Percentiles rank a stretch among this genome's conserved stretches.
Conservation (phyloP, 2,113 vertebrate genomes). For the Oryzias celebensis region DNA sequence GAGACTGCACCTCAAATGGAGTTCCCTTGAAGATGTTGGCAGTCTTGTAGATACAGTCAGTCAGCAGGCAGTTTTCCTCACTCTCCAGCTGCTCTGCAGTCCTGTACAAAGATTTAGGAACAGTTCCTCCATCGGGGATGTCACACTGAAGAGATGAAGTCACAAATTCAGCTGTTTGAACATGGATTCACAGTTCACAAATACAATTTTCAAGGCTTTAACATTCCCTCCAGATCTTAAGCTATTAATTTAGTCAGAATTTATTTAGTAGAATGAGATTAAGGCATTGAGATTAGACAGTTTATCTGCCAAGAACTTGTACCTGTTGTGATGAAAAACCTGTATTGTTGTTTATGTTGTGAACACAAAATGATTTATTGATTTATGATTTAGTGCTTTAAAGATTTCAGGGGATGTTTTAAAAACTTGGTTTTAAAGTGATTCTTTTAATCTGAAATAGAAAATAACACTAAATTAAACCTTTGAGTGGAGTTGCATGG, state of each 20-base stretch:
- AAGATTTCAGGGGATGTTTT: too few relatives aligned
- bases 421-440: too few relatives aligned
- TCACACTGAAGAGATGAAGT: slow-evolving; percentile 80
- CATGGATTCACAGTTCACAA: background rate
- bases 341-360: background rate
- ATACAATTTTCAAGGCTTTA: background rate
- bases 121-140: slow-evolving; percentile 90
- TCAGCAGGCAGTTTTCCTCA: slow-evolving; percentile 89
- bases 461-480: too few relatives aligned
- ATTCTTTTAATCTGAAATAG: too few relatives aligned
- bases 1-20: slow-evolving; percentile 86
- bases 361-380: background rate
- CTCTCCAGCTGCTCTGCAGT: slow-evolving; percentile 91
- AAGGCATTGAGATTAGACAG: background rate
- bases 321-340: background rate
- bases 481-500: too few relatives aligned
- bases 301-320: background rate
- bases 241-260: background rate
- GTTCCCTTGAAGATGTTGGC: slow-evolving; percentile 93
- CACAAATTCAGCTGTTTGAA: background rate
- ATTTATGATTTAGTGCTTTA: background rate
- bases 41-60: slow-evolving; percentile 95
- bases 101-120: slow-evolving; percentile 92
- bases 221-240: background rate
- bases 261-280: background rate